These are phyloP conservation scores for Osmerus mordax DNA, from an alignment of 2,113 vertebrate genomes.

Conservation along the genomic window DNA sequence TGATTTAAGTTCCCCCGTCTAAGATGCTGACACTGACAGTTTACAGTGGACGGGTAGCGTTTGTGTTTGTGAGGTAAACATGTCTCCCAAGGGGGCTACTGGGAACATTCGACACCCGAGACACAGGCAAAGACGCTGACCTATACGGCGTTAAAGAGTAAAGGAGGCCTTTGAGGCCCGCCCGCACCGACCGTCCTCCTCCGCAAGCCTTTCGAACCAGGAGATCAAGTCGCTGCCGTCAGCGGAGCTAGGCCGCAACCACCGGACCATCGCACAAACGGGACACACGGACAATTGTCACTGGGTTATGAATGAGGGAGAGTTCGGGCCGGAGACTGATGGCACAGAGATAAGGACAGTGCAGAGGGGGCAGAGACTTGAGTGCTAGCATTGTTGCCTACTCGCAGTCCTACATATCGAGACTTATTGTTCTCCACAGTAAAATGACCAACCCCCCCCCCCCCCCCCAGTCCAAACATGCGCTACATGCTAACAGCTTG, in stretches of 20 bases:
- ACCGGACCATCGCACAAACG: slow-evolving; percentile 1
- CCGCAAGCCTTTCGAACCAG: not conserved
- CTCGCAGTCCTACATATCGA: slow-evolving; percentile 13
- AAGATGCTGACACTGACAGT: not conserved
- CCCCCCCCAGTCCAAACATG: slow-evolving; percentile 18
- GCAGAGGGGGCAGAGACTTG: slow-evolving; percentile 24
- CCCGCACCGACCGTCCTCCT: not conserved
- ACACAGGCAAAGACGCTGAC: not conserved
- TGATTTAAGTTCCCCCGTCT: not conserved
- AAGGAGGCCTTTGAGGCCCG: slow-evolving; percentile 10
- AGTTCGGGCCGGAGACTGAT: slow-evolving; percentile 30
- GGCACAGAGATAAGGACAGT: slow-evolving; percentile 28
- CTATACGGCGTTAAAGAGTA: not conserved
- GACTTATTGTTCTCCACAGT: slow-evolving; percentile 18
- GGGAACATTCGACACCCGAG: not conserved
- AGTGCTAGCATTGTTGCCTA: slow-evolving; percentile 33
- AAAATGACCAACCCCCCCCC: slow-evolving; percentile 15
- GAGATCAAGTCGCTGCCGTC: not conserved
- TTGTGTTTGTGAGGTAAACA: no score
- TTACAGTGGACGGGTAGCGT: no score
- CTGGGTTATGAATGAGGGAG: slow-evolving; percentile 22
- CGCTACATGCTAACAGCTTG: slow-evolving; percentile 30
- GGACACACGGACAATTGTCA: slow-evolving; percentile 27
- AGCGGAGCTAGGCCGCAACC: not conserved
- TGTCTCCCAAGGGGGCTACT: no score